Base-by-base conservation (phyloP, 2,113 vertebrate genomes). In the Elgaria multicarinata region DNA sequence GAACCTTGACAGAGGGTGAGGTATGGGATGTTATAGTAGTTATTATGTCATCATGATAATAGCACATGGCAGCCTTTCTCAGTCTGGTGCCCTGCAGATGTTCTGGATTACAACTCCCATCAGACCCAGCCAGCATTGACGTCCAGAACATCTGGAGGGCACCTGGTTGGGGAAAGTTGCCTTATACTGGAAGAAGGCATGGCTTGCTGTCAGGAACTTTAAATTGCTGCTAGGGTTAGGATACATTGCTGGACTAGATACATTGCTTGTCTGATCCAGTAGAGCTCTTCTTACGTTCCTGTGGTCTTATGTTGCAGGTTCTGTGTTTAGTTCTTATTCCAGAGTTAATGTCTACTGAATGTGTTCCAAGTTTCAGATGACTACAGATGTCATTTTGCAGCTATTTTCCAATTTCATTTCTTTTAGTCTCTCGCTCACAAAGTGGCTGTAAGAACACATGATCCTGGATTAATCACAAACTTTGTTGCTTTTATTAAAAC, bases 401-500 rank as follows among this genome's bases (percentile, higher is more conserved):
- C 20, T 2, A 72, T 87, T 91, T 77, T 42, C 58, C 16, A 75
- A 0, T 90, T 94, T 94, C 92, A 89, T 89, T 91, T 53, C 74
- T 90, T 46, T 84, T 69, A 20, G 44, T 64, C 26, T 53, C 42
- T 88, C 42, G 58, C 66, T 88, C 46, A 81, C 78, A 44, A 88
- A 92, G 64, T 58, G n/a, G 77, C 79, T 83, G 75, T 85, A 74
- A 20, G 87, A 95, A 87, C 6, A 5, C 39, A 1, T 16, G 83
- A 90, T 64, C 0, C 0, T 24, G 44, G 89, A 92, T 90, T 95
- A 92, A 88, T 92, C 6, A 28, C 24, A 86, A 90, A 91, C 74
- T 81, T 87, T 0, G n/a, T 24, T 92, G 85, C 90, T 88, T 92
- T 86, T 91, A 82, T 82, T 36, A 69, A 84, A 71, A 91, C 33